Base-by-base conservation (phyloP, 2,888 invertebrate species). In the Scaptomyza polygonia region DNA sequence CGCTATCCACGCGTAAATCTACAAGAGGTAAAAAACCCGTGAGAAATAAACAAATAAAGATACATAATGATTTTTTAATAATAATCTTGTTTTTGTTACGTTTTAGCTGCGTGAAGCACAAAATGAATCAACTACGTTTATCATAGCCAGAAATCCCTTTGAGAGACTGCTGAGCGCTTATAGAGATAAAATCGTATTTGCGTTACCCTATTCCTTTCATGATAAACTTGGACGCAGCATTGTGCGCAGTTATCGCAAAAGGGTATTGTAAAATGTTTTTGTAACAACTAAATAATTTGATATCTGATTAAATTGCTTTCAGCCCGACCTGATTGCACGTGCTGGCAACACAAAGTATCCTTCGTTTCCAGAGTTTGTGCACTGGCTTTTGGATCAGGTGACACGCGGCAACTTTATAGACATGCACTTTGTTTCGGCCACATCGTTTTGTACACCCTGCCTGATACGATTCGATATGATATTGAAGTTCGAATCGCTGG, bases 361-460 rank as follows among this genome's bases (percentile, higher is more conserved):
- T 2, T 94, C 95, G 30, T 97, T 97, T 88, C 94, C 95, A 43
- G 97, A 97, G 92, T 97, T 97, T 77, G 95, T 96, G 0, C 92
- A 94, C 53, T 96, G 96, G 92, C 93, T 97, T 16, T 90, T 96
- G 69, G 96, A 96, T 86, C 95, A 95, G 71, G 94, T 94, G 65
- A 93, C 92, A 78, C 86, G 86, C 25, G 89, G 90, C 76, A 93
- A 92, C 64, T 93, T 93, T 6, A 92, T 96, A 74, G 96, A 97
- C 90, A 97, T 97, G 96, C 97, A 97, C 90, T 96, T 96, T 95
- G 95, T 96, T n/a, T 96, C 97, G 0, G 95, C 96, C 78, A 94
- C 95, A 0, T 94, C 94, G 86, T 96, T 97, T 90, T 97, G 97
- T 90, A 96, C 97, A 32, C 97, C 97, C 0, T 97, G 97, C 91